phyloP scores from a whole-genome alignment of 2,113 vertebrate genomes.

The Hippocampus comes region DNA sequence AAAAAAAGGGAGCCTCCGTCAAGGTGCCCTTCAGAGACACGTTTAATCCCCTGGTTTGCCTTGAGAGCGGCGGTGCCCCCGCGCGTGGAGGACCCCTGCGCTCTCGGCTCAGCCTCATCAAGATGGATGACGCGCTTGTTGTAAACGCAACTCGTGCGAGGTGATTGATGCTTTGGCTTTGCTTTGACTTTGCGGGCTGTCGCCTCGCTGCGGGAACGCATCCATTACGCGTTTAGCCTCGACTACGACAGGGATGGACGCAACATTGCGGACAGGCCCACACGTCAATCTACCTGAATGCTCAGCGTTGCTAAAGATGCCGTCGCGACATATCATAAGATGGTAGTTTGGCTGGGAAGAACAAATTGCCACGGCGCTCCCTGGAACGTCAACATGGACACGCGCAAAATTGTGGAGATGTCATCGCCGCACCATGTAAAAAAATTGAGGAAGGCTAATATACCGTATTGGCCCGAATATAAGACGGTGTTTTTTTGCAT shows the following conservation, averaged over 20 bases:
- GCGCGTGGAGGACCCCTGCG: slow-evolving; percentile 18
- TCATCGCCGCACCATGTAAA: too few species aligned
- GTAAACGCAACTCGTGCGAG: background rate
- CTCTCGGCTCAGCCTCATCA: background rate
- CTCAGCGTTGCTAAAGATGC: background rate
- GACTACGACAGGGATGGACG: background rate
- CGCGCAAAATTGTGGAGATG: background rate
- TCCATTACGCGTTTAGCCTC: background rate
- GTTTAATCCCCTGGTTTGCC: slow-evolving; percentile 17
- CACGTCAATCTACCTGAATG: background rate
- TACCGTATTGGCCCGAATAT: too few species aligned
- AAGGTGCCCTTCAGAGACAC: slow-evolving; percentile 35
- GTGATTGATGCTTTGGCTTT: slow-evolving; percentile 9
- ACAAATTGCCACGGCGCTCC: background rate
- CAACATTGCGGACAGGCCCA: background rate
- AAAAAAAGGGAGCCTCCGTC: background rate
- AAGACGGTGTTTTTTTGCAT: too few species aligned
- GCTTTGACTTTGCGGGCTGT: slow-evolving; percentile 3
- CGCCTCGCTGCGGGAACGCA: background rate
- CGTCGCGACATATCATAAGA: background rate
- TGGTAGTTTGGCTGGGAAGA: background rate
- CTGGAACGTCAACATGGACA: background rate
- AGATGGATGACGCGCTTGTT: slow-evolving; percentile 40
- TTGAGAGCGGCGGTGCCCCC: slow-evolving; percentile 7
- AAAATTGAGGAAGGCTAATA: too few species aligned